Conservation (phyloP, 2,888 invertebrate genomes). For the Cerastis leucographa region DNA sequence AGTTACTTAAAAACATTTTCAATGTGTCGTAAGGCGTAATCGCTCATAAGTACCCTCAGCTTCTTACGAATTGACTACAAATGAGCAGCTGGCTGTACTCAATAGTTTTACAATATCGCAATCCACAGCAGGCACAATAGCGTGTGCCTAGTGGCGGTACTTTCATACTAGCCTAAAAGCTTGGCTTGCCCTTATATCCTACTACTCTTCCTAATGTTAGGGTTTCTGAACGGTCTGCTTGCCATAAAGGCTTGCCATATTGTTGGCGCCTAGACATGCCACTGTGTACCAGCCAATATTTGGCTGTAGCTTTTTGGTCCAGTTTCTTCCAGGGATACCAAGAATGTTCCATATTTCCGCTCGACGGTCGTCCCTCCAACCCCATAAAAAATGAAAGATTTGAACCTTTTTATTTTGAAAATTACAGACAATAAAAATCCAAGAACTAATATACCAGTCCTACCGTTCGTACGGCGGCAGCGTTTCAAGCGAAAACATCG, state of each 20-base stretch:
- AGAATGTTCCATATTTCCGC: not conserved
- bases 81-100: not conserved
- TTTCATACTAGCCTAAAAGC: not conserved
- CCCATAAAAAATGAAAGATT: slow-evolving; percentile 40
- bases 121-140: not conserved
- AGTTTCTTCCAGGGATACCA: not conserved
- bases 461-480: slow-evolving; percentile 94
- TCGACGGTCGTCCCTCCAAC: slow-evolving; percentile 9
- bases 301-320: not conserved
- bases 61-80: not conserved
- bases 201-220: not conserved
- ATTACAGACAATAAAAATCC: slow-evolving; percentile 93
- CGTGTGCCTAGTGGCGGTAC: not conserved
- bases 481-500: slow-evolving; percentile 96
- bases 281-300: not conserved
- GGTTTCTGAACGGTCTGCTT: not conserved
- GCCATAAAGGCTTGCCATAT: not conserved
- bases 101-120: not conserved
- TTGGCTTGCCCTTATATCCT: not conserved
- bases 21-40: no score
- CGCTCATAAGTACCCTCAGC: not conserved
- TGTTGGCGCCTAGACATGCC: not conserved
- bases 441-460: slow-evolving; percentile 96
- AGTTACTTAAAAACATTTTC: no score
- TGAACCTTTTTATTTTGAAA: not conserved